Conservation (phyloP, 1,140 invertebrate species). For the Hyles euphorbiae region DNA sequence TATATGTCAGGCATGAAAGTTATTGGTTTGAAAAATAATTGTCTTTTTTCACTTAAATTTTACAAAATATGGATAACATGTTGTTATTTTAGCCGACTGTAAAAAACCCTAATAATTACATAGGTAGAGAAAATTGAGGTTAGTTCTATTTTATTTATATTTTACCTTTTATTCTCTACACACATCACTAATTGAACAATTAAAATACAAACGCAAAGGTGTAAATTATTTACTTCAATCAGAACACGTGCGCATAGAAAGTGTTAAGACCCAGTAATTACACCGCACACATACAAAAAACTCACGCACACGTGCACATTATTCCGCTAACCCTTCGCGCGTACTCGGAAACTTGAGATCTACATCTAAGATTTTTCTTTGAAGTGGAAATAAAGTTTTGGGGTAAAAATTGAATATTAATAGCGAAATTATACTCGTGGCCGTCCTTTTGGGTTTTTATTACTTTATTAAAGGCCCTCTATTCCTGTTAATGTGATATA, state of each 20-base stretch:
- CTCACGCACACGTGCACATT: constrained; percentile 24
- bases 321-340: constrained; percentile 39
- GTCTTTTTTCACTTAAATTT: no score
- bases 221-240: no score
- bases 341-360: constrained; percentile 56
- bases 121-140: no score
- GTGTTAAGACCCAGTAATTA: constrained; percentile 29
- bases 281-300: constrained; percentile 16
- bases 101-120: no score
- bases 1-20: no score
- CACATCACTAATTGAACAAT: no score
- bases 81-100: no score
- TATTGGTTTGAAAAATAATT: no score
- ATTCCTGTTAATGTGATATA: constrained; percentile 64
- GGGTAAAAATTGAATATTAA: constrained; percentile 73
- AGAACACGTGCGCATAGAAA: constrained; percentile 8
- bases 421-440: constrained; percentile 65
- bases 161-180: no score
- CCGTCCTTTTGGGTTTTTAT: constrained; percentile 57
- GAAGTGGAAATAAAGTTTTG: constrained; percentile 51
- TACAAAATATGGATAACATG: no score
- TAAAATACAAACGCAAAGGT: no score
- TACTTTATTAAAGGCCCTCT: constrained; percentile 61
- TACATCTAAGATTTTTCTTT: constrained; percentile 68
- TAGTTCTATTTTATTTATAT: no score